Evolutionary conservation across 2,113 vertebrate species (phyloP).

Genomic region (Triplophysa rosa): DNA sequence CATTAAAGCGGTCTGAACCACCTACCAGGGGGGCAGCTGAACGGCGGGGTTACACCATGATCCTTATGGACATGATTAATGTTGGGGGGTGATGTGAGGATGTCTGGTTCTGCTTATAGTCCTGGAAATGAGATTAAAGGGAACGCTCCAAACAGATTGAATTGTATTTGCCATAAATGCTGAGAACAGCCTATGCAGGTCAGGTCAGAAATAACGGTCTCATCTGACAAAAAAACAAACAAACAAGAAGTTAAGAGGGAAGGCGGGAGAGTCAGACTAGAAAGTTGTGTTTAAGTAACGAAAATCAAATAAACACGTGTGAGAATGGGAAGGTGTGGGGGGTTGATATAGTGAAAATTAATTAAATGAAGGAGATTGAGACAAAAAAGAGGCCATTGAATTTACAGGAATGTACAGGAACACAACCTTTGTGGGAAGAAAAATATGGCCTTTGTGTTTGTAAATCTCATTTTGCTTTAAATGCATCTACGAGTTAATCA

Average conservation of each 20-base stretch:
- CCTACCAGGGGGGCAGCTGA: constrained; percentile 53
- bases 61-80: constrained; percentile 65
- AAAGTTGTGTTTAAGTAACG: constrained; percentile 63
- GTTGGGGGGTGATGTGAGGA: constrained; percentile 65
- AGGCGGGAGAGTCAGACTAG: constrained; percentile 36
- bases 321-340: constrained; percentile 62
- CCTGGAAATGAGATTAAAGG: constrained; percentile 73
- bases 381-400: not conserved
- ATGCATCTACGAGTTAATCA: constrained; percentile 43
- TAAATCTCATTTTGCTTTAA: constrained; percentile 47
- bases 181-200: constrained; percentile 77
- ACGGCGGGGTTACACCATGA: constrained; percentile 64
- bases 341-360: not conserved
- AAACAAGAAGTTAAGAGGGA: not conserved
- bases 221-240: constrained; percentile 67
- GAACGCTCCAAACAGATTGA: constrained; percentile 72
- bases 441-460: constrained; percentile 15
- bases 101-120: constrained; percentile 71
- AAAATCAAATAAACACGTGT: constrained; percentile 55
- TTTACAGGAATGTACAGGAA: not conserved
- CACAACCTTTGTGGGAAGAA: constrained; percentile 21
- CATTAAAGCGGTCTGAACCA: constrained; percentile 40
- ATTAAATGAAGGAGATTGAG: not conserved
- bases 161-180: constrained; percentile 77
- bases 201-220: constrained; percentile 71